Evolutionary conservation across 1,140 invertebrate species (phyloP).

Genomic region (Bombus consobrinus): DNA sequence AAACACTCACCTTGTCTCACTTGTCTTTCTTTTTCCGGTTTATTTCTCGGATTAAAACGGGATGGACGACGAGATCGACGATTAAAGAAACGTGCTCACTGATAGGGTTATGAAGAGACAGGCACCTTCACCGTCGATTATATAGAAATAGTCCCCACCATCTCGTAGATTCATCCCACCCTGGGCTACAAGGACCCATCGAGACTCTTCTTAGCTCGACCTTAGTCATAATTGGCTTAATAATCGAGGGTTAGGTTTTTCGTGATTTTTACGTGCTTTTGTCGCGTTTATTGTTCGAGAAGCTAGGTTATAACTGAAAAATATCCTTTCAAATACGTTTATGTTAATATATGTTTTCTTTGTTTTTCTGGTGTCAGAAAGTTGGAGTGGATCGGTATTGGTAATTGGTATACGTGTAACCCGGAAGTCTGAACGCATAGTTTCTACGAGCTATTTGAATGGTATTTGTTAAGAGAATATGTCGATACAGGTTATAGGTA

Average conservation of each 20-base stretch:
- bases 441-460: not conserved
- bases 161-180: constrained; percentile 69
- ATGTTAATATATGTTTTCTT: not conserved
- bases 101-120: constrained; percentile 79
- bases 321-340: not conserved
- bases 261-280: not conserved
- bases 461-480: not conserved
- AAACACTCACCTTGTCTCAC: constrained; percentile 77
- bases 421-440: not conserved
- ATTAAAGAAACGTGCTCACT: constrained; percentile 75
- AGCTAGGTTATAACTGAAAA: too few relatives aligned
- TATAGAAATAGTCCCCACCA: constrained; percentile 81
- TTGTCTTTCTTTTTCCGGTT: constrained; percentile 19
- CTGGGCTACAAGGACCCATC: constrained; percentile 68
- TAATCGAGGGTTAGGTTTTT: constrained; percentile 47
- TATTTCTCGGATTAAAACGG: constrained; percentile 38
- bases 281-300: not conserved
- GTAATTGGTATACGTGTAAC: not conserved
- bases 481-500: not conserved
- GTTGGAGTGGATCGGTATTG: not conserved
- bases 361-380: not conserved
- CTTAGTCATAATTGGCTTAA: constrained; percentile 66
- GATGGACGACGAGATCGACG: constrained; percentile 60
- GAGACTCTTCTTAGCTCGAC: constrained; percentile 54
- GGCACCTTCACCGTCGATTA: constrained; percentile 76